Evolutionary conservation across 64 coral and sea anemone genomes (phyloP).

Genomic region (Montipora capricornis): DNA sequence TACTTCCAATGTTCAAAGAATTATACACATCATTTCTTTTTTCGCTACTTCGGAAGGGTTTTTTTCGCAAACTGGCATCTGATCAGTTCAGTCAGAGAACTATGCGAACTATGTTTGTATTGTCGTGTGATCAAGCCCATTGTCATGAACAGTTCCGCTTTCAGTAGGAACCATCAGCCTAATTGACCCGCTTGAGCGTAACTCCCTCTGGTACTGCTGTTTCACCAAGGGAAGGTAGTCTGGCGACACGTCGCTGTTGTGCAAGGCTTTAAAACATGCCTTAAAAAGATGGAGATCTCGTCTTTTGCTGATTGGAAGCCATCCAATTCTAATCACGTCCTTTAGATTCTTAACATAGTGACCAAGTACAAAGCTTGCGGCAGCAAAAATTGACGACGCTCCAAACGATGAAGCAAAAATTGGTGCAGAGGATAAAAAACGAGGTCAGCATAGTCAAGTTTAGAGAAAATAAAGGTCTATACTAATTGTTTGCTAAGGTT

Average conservation of each 20-base stretch:
- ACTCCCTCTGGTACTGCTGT: no score
- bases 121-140: no score
- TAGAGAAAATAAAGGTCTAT: slow-evolving; percentile 44
- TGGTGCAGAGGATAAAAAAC: slow-evolving; percentile 44
- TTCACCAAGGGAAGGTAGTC: background rate
- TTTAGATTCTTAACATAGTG: slow-evolving; percentile 36
- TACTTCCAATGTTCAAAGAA: no score
- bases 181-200: no score
- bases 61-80: no score
- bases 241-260: background rate
- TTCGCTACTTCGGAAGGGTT: no score
- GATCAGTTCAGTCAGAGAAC: no score
- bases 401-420: slow-evolving; percentile 19
- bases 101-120: no score
- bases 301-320: slow-evolving; percentile 36
- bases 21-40: no score
- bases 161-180: no score
- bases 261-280: background rate
- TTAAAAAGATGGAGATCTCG: background rate
- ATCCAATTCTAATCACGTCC: slow-evolving; percentile 43
- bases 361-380: slow-evolving; percentile 62
- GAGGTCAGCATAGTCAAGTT: slow-evolving; percentile 46
- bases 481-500: slow-evolving; percentile 33
- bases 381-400: slow-evolving; percentile 45
- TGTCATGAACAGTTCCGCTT: no score